Conservation (phyloP, 2,797 vertebrate species). For the Tadarida brasiliensis region DNA sequence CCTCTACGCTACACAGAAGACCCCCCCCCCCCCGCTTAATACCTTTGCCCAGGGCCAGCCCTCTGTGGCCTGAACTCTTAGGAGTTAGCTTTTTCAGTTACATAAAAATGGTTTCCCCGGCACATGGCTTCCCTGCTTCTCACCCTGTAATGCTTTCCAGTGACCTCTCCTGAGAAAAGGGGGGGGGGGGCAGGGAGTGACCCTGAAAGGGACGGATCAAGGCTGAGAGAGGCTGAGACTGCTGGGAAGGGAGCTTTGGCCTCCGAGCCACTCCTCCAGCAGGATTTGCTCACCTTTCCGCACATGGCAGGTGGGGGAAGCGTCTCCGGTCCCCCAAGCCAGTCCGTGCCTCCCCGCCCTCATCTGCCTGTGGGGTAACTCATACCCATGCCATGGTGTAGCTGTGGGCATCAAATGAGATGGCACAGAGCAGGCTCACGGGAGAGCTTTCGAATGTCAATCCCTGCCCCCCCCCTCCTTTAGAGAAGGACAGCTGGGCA, state of each 20-base stretch:
- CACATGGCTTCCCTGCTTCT: background rate
- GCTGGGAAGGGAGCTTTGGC: background rate
- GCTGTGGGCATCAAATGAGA: background rate
- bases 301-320: background rate
- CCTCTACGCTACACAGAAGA: background rate
- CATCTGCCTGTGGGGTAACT: background rate
- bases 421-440: background rate
- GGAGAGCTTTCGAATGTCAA: background rate
- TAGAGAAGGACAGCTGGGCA: background rate
- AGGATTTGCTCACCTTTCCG: background rate
- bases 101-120: background rate
- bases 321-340: background rate
- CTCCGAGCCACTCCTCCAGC: background rate
- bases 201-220: background rate
- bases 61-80: background rate
- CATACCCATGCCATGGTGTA: background rate
- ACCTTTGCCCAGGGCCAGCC: background rate
- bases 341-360: background rate
- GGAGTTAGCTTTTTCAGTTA: background rate
- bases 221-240: background rate
- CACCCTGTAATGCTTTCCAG: background rate
- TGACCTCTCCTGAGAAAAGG: background rate
- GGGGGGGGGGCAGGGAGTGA: fast-evolving
- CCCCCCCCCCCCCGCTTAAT: background rate
- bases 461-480: background rate